Conservation (phyloP, 1,140 invertebrate genomes). For the Brachionus manjavacas region DNA sequence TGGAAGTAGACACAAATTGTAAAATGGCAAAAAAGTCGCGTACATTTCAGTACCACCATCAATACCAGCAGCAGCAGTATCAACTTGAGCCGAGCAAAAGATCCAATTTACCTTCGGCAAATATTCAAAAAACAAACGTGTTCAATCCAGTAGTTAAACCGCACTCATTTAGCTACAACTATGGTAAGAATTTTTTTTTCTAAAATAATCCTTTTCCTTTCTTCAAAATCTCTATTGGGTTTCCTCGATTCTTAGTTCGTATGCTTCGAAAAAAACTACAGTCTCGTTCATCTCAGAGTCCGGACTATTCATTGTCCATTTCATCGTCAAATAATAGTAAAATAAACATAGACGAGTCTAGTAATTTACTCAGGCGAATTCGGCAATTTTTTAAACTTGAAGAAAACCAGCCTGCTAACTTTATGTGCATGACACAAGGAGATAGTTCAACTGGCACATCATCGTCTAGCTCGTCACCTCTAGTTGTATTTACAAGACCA, state of each 20-base stretch:
- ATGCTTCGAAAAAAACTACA: not conserved
- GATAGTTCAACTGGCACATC: constrained; percentile 4
- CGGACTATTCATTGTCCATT: not conserved
- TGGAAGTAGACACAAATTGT: not conserved
- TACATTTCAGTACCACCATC: constrained; percentile 3
- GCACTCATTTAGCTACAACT: not conserved
- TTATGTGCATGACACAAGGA: not conserved
- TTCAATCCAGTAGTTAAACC: not conserved
- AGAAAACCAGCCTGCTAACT: not conserved
- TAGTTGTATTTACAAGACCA: not conserved
- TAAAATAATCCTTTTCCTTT: not conserved
- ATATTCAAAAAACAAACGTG: not conserved
- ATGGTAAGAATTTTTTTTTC: not conserved
- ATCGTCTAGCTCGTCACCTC: not conserved
- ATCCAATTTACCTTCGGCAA: not conserved
- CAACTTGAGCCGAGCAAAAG: constrained; percentile 9
- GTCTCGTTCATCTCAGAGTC: not conserved
- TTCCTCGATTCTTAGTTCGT: not conserved
- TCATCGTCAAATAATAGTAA: constrained; percentile 31
- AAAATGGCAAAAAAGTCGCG: constrained; percentile 26
- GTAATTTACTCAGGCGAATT: not conserved
- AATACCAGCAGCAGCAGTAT: constrained; percentile 20
- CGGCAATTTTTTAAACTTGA: constrained; percentile 7
- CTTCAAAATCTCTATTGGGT: not conserved
- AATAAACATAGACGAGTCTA: constrained; percentile 32